These are phyloP conservation scores for Conchocele bisecta DNA, from an alignment of 2,888 invertebrate genomes.

Conservation along the genomic window DNA sequence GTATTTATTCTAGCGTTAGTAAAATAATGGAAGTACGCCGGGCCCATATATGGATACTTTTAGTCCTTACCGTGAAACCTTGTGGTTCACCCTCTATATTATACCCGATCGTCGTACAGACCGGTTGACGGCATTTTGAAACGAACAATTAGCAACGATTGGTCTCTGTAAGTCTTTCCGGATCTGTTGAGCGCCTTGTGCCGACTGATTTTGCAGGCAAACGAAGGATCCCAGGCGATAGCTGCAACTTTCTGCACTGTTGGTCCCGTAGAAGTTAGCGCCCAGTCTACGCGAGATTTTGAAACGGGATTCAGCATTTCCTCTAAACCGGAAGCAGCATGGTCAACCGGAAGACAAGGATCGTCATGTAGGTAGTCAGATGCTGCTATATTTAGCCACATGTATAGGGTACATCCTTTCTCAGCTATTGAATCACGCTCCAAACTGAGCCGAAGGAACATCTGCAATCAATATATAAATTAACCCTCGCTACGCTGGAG, in stretches of 20 bases:
- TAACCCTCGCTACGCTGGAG: no score
- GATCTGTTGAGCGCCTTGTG: constrained; percentile 61
- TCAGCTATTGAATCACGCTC: no score
- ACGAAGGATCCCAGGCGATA: constrained; percentile 74
- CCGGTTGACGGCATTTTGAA: constrained; percentile 68
- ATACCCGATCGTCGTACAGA: constrained; percentile 74
- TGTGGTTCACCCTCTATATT: constrained; percentile 67
- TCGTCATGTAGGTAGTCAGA: constrained; percentile 69
- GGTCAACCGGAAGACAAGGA: constrained; percentile 70
- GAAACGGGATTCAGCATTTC: constrained; percentile 59
- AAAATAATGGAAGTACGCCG: no score
- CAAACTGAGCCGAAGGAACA: no score
- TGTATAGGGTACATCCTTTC: no score
- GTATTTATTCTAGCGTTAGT: no score
- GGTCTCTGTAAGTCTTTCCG: constrained; percentile 57
- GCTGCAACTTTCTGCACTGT: constrained; percentile 66
- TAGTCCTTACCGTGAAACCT: constrained; percentile 67
- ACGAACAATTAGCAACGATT: constrained; percentile 71
- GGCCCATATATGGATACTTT: no score
- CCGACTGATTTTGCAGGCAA: constrained; percentile 62
- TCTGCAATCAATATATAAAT: no score
- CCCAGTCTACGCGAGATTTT: constrained; percentile 69
- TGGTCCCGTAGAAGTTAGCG: constrained; percentile 64
- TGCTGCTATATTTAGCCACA: constrained; percentile 75
- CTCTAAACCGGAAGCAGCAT: constrained; percentile 59